Evolutionary conservation across 2,888 invertebrate species (phyloP).

Genomic region (Stictocephala bisonia): DNA sequence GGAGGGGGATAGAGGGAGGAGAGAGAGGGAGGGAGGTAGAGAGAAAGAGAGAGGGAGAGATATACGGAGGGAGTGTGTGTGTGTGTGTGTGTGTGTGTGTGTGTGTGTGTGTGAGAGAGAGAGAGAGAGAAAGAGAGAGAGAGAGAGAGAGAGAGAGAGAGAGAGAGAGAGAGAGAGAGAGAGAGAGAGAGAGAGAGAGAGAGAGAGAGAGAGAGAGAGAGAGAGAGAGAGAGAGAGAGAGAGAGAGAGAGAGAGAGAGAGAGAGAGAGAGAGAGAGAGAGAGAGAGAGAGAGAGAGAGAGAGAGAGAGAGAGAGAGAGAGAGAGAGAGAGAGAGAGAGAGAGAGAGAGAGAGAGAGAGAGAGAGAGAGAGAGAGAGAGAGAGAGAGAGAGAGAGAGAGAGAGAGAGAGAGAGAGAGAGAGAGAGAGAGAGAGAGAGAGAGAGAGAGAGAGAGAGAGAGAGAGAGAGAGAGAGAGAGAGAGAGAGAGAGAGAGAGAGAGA

Average conservation of each 20-base stretch:
- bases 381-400: background rate
- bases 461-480: background rate
- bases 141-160: background rate
- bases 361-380: background rate
- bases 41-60: background rate
- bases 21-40: background rate
- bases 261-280: background rate
- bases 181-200: background rate
- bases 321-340: background rate
- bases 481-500: background rate
- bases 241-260: background rate
- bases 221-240: background rate
- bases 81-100: slow-evolving; percentile 9
- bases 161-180: background rate
- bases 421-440: slow-evolving; percentile 4
- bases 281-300: background rate
- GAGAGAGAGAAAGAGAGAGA: background rate
- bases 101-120: background rate
- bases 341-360: background rate
- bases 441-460: background rate
- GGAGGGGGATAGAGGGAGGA: no score
- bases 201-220: background rate
- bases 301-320: background rate
- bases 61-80: background rate
- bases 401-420: background rate